These are phyloP conservation scores for Exephanes ischioxanthus DNA, from an alignment of 2,888 invertebrate species.

Conservation along the genomic window DNA sequence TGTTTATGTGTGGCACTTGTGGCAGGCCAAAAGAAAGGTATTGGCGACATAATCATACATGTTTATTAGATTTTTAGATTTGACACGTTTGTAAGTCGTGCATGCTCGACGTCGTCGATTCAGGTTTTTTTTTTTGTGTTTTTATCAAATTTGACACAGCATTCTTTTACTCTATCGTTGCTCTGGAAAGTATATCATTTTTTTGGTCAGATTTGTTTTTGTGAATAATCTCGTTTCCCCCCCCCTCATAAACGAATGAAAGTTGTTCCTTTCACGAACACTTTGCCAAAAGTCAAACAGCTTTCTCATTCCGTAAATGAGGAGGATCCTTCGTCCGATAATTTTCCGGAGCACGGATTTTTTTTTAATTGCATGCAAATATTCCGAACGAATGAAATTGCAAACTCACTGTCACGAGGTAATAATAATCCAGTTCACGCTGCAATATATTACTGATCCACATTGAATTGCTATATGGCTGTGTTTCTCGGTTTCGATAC, in stretches of 20 bases:
- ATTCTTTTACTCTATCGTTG: not conserved
- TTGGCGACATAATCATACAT: slow-evolving; percentile 85
- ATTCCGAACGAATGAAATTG: not conserved
- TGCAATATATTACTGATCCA: not conserved
- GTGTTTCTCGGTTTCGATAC: slow-evolving; percentile 15
- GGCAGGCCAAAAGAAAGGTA: slow-evolving; percentile 90
- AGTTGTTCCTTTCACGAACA: not conserved
- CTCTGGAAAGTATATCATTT: not conserved
- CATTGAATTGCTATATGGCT: slow-evolving; percentile 3
- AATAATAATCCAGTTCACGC: not conserved
- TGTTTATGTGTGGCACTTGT: slow-evolving; percentile 91
- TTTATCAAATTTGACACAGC: not conserved
- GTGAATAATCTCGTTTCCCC: not conserved
- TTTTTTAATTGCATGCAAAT: not conserved
- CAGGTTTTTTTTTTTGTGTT: not conserved
- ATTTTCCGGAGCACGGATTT: not conserved
- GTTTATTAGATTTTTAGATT: slow-evolving; percentile 79
- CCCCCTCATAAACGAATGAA: not conserved
- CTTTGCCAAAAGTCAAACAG: not conserved
- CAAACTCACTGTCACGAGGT: not conserved
- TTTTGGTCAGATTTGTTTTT: not conserved
- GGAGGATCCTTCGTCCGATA: not conserved
- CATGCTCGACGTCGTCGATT: slow-evolving; percentile 32
- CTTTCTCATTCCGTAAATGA: not conserved
- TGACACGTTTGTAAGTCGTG: slow-evolving; percentile 22